phyloP scores from a whole-genome alignment of 2,797 vertebrate genomes.

The Aldrovandia affinis region DNA sequence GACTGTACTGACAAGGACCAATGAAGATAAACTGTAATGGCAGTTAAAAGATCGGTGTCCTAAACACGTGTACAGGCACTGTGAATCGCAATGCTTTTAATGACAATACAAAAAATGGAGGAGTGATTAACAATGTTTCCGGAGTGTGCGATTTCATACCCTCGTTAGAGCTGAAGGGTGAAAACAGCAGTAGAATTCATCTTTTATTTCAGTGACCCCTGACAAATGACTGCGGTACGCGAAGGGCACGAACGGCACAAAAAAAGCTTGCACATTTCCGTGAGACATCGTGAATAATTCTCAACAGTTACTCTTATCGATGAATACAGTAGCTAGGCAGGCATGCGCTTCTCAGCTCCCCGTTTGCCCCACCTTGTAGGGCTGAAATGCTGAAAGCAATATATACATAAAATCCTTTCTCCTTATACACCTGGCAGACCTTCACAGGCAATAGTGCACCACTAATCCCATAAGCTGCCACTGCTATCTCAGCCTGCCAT shows the following conservation, averaged over 20 bases:
- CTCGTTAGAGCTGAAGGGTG: background rate
- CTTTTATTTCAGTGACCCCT: background rate
- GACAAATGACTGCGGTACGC: too few relatives aligned
- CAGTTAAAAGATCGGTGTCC: too few relatives aligned
- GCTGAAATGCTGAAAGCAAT: background rate
- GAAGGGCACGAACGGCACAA: too few relatives aligned
- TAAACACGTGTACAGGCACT: too few relatives aligned
- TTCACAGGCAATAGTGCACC: conserved; percentile 1
- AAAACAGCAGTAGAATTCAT: background rate
- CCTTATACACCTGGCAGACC: background rate
- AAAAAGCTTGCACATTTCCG: too few relatives aligned
- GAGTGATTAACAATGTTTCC: background rate
- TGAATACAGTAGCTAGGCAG: background rate
- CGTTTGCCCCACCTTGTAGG: background rate
- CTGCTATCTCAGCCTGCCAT: background rate
- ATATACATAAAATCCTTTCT: background rate
- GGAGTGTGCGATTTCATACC: background rate
- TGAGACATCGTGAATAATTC: background rate
- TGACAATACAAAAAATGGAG: too few relatives aligned
- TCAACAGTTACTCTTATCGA: background rate
- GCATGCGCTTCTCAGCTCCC: background rate
- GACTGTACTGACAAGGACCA: too few relatives aligned
- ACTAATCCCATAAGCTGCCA: conserved; percentile 2
- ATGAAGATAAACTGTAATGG: too few relatives aligned
- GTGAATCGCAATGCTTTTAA: too few relatives aligned